phyloP scores from a whole-genome alignment of 2,113 vertebrate species.

The Anoplopoma fimbria region DNA sequence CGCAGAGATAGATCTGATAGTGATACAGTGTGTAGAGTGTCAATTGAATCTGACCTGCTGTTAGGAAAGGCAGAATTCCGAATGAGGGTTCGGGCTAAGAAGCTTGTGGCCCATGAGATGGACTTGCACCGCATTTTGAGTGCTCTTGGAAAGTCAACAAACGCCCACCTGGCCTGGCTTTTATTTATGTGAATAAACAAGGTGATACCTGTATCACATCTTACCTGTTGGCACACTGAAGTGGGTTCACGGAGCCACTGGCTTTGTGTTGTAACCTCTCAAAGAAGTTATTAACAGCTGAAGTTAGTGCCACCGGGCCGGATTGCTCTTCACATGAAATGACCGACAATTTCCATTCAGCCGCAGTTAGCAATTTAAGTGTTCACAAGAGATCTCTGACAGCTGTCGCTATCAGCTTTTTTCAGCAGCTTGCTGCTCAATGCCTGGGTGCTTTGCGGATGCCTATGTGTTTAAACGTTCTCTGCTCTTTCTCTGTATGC shows the following conservation, averaged over 20 bases:
- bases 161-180: neutral
- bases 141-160: conserved; percentile 25
- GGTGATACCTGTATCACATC: conserved; percentile 16
- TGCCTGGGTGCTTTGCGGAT: neutral
- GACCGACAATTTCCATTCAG: conserved; percentile 42
- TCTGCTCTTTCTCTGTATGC: conserved; percentile 8
- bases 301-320: conserved; percentile 27
- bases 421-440: conserved; percentile 28
- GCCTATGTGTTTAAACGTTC: conserved; percentile 13
- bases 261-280: conserved; percentile 40
- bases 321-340: conserved; percentile 36
- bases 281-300: conserved; percentile 38
- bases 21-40: conserved; percentile 33
- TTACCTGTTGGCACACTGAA: conserved; percentile 22
- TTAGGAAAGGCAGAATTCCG: conserved; percentile 36
- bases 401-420: conserved; percentile 21
- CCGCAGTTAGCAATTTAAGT: conserved; percentile 27
- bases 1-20: conserved; percentile 40
- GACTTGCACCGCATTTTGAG: conserved; percentile 7
- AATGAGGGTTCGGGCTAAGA: conserved; percentile 28
- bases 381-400: conserved; percentile 49
- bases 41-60: conserved; percentile 42
- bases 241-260: conserved; percentile 2
- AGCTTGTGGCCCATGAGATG: conserved; percentile 11
- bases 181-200: conserved; percentile 24